These are phyloP conservation scores for Sebastes itinus DNA, from an alignment of 2,797 vertebrate genomes.

Conservation along the genomic window DNA sequence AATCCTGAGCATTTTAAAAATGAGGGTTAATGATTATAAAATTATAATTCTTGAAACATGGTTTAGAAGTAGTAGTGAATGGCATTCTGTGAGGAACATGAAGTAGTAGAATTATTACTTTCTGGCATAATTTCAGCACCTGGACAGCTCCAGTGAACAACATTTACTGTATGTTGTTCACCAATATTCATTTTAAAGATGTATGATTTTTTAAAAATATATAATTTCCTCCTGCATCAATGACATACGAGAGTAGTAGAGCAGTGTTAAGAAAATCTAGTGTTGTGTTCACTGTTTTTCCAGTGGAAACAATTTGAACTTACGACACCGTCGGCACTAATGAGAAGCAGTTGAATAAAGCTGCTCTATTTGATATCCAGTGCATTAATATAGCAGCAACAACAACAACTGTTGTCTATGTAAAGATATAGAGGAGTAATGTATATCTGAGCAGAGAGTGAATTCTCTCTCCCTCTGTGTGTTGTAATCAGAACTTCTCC, in stretches of 20 bases:
- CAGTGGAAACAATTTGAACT: too few species aligned
- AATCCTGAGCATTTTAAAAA: background rate
- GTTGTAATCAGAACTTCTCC: too few species aligned
- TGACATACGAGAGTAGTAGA: background rate
- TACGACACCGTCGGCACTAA: background rate
- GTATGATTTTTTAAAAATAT: background rate
- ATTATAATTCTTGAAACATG: background rate
- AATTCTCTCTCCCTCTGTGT: too few species aligned
- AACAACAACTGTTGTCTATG: too few species aligned
- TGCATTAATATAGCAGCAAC: too few species aligned
- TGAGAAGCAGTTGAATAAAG: background rate
- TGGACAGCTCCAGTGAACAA: slow-evolving; percentile 19
- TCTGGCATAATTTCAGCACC: slow-evolving; percentile 33
- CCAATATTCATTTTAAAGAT: background rate
- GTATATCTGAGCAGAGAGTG: too few species aligned
- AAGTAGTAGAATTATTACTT: background rate
- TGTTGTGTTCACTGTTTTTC: background rate
- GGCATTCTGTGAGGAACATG: background rate
- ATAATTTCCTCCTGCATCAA: background rate
- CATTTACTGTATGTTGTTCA: background rate
- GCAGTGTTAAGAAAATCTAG: background rate
- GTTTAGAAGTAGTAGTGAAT: background rate
- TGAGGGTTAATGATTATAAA: background rate
- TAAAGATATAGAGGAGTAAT: too few species aligned
- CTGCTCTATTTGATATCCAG: too few species aligned